Conservation (phyloP, 2,888 invertebrate genomes). For the Nebria brevicollis region DNA sequence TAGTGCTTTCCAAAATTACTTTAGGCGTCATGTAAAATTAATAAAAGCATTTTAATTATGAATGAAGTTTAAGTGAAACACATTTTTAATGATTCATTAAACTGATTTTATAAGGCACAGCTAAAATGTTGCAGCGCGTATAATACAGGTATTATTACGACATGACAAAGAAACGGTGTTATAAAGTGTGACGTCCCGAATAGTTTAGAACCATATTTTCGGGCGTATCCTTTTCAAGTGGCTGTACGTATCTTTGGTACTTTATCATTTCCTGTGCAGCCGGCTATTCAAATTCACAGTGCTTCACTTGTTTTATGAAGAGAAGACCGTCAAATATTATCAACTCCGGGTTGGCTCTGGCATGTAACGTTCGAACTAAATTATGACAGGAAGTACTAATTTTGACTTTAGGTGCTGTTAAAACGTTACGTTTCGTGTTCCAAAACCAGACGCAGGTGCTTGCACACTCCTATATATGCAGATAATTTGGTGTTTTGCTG, state of each 20-base stretch:
- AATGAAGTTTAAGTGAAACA: not conserved
- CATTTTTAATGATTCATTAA: not conserved
- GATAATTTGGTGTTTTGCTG: too few relatives aligned
- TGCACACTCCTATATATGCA: not conserved
- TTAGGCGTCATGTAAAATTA: too few relatives aligned
- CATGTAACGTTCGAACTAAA: slow-evolving; percentile 26
- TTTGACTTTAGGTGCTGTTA: slow-evolving; percentile 40
- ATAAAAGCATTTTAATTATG: too few relatives aligned
- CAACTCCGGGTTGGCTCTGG: slow-evolving; percentile 16
- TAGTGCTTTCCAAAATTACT: too few relatives aligned
- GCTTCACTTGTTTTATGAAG: slow-evolving; percentile 28
- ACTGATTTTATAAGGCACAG: not conserved
- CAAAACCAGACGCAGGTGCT: slow-evolving; percentile 31
- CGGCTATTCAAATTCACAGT: slow-evolving; percentile 4
- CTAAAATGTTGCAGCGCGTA: too few relatives aligned
- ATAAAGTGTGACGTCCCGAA: not conserved
- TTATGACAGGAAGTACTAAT: slow-evolving; percentile 44
- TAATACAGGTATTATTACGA: not conserved
- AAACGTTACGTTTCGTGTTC: slow-evolving; percentile 30
- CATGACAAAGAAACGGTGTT: slow-evolving; percentile 2
- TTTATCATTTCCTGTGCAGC: slow-evolving; percentile 38
- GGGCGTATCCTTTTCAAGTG: slow-evolving; percentile 3
- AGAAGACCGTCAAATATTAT: slow-evolving; percentile 32
- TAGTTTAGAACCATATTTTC: not conserved
- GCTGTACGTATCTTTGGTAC: slow-evolving; percentile 30